phyloP scores from a whole-genome alignment of 2,888 invertebrate genomes.

The Galeopsomyia nigrocyanea region DNA sequence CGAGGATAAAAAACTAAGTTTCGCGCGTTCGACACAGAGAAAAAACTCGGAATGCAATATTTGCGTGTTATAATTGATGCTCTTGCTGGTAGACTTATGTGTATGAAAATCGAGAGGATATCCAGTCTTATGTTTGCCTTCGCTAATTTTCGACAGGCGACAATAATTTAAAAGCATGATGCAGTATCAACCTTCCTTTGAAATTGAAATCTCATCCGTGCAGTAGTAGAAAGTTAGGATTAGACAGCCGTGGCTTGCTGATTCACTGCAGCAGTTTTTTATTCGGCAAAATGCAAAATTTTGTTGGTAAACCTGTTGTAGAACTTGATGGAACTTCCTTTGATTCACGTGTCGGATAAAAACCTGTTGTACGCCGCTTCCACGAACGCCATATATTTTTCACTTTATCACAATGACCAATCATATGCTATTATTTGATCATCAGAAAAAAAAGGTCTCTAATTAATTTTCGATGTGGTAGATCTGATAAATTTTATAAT shows the following conservation, averaged over 20 bases:
- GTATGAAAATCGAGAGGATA: no score
- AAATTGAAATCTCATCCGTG: constrained; percentile 39
- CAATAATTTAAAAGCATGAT: constrained; percentile 25
- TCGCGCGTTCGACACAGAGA: no score
- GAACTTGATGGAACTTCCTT: not conserved
- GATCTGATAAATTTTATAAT: no score
- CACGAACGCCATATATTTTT: not conserved
- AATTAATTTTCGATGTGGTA: no score
- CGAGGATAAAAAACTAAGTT: not conserved
- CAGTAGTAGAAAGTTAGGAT: constrained; percentile 11
- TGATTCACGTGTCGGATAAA: constrained; percentile 12
- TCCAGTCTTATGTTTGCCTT: no score
- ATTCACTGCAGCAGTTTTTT: constrained; percentile 27
- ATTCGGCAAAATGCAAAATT: constrained; percentile 32
- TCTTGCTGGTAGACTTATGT: no score
- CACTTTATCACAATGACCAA: no score
- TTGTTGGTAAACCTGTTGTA: constrained; percentile 28
- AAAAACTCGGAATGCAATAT: no score
- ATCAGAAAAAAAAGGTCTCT: no score
- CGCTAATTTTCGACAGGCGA: no score
- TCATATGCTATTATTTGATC: no score
- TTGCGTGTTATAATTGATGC: no score
- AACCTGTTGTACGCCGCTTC: constrained; percentile 1
- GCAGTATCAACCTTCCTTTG: constrained; percentile 23
- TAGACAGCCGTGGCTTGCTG: constrained; percentile 3